Conservation (phyloP, 1,140 invertebrate species). For the Zophobas atratus region DNA sequence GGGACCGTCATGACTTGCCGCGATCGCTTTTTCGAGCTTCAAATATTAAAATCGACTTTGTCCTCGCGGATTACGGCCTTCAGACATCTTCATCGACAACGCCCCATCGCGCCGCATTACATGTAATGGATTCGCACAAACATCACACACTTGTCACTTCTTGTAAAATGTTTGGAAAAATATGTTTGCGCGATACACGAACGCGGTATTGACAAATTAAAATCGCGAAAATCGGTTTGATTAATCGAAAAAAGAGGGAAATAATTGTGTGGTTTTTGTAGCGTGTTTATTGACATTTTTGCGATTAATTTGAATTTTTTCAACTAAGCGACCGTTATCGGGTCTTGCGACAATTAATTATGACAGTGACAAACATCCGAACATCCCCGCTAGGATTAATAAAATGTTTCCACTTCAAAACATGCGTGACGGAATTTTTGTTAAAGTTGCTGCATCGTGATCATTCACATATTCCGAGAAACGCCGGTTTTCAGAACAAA, state of each 20-base stretch:
- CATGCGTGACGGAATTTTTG: conserved; percentile 15
- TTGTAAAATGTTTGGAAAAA: conserved; percentile 1
- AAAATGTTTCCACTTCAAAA: conserved; percentile 24
- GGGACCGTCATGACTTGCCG: too few relatives aligned
- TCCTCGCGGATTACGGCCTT: conserved; percentile 25
- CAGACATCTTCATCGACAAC: conserved; percentile 21
- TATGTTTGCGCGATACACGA: background rate
- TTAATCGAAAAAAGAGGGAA: conserved; percentile 20
- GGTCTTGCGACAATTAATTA: conserved; percentile 13
- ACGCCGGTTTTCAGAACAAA: conserved; percentile 2
- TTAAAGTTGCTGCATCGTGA: too few relatives aligned
- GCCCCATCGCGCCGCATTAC: conserved; percentile 15
- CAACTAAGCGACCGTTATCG: background rate
- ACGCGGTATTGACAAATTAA: conserved; percentile 10
- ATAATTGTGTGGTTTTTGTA: conserved; percentile 6
- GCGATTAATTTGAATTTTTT: conserved; percentile 5
- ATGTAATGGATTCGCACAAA: conserved; percentile 28
- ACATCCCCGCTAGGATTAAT: conserved; percentile 29
- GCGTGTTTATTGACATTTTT: conserved; percentile 28
- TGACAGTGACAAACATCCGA: conserved; percentile 10
- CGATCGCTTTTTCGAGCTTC: conserved; percentile 1
- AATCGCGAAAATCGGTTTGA: conserved; percentile 23
- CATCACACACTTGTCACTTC: conserved; percentile 35
- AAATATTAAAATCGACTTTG: conserved; percentile 41
- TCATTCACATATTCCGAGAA: background rate